These are phyloP conservation scores for Scrobipalpa atriplicella DNA, from an alignment of 2,888 invertebrate species.

Conservation along the genomic window DNA sequence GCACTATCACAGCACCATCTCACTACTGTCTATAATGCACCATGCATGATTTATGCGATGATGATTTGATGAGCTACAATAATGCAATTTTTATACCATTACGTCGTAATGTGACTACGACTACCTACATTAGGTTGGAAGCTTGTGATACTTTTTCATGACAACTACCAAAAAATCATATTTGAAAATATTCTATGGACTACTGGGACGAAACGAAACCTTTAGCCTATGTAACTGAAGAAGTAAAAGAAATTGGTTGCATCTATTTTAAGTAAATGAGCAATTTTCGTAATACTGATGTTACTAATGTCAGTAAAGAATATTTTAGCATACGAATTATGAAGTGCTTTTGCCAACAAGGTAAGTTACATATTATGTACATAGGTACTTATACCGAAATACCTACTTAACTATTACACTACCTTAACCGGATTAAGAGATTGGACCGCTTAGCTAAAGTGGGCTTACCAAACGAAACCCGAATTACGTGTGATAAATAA, in stretches of 20 bases:
- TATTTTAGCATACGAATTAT: not conserved
- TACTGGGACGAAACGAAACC: no score
- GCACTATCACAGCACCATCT: slow-evolving; percentile 3
- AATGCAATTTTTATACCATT: slow-evolving; percentile 22
- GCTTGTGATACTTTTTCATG: slow-evolving; percentile 6
- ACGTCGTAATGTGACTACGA: not conserved
- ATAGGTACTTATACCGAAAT: not conserved
- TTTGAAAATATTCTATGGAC: no score
- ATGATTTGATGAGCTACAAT: slow-evolving; percentile 6
- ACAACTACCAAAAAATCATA: not conserved
- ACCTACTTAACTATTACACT: not conserved
- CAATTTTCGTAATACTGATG: not conserved
- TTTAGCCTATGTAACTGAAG: no score
- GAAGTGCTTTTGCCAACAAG: no score
- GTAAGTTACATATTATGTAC: not conserved
- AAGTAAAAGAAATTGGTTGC: no score
- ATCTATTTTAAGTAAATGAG: no score
- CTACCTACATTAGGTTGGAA: not conserved
- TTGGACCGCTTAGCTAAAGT: slow-evolving; percentile 30
- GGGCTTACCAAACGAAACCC: slow-evolving; percentile 19
- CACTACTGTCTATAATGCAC: slow-evolving; percentile 21
- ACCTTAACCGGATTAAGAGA: slow-evolving; percentile 23
- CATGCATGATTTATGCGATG: slow-evolving; percentile 25
- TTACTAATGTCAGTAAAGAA: not conserved
- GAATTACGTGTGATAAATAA: slow-evolving; percentile 19